Percentiles rank a stretch among this genome's conserved stretches.
These are phyloP conservation scores for Drosophila neonasuta DNA, from an alignment of 2,888 invertebrate species.

Conservation along the genomic window DNA sequence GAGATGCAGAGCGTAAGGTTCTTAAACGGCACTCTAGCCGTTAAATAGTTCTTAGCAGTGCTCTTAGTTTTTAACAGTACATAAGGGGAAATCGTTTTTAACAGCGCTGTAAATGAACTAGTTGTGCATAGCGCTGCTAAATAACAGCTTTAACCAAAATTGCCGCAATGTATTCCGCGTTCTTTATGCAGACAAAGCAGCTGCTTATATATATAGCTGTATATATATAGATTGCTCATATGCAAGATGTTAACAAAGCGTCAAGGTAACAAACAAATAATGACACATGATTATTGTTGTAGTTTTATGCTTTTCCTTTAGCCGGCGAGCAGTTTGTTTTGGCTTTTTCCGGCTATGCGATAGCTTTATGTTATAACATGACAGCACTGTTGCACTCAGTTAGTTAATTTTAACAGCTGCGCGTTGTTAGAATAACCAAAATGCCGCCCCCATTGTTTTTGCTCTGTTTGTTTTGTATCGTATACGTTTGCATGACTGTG, in stretches of 20 bases:
- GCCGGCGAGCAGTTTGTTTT: constrained; percentile 9
- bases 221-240: not conserved
- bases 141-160: not conserved
- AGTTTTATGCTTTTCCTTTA: not conserved
- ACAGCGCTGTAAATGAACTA: too few species aligned
- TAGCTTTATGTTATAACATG: not conserved
- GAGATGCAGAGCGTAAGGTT: too few species aligned
- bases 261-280: constrained; percentile 9
- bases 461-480: constrained; percentile 19
- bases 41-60: constrained; percentile 2
- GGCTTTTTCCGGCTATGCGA: not conserved
- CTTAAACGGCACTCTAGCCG: not conserved
- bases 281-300: constrained; percentile 1
- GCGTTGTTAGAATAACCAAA: constrained; percentile 24
- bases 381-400: constrained; percentile 5
- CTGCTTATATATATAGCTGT: not conserved
- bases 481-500: not conserved
- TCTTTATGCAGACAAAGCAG: constrained; percentile 9
- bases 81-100: too few species aligned
- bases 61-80: not conserved
- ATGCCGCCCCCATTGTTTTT: constrained; percentile 38
- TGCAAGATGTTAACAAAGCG: constrained; percentile 1
- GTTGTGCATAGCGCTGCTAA: not conserved
- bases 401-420: constrained; percentile 29
- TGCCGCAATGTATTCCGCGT: constrained; percentile 6